Conservation (phyloP, 2,113 vertebrate genomes). For the Sitta europaea region DNA sequence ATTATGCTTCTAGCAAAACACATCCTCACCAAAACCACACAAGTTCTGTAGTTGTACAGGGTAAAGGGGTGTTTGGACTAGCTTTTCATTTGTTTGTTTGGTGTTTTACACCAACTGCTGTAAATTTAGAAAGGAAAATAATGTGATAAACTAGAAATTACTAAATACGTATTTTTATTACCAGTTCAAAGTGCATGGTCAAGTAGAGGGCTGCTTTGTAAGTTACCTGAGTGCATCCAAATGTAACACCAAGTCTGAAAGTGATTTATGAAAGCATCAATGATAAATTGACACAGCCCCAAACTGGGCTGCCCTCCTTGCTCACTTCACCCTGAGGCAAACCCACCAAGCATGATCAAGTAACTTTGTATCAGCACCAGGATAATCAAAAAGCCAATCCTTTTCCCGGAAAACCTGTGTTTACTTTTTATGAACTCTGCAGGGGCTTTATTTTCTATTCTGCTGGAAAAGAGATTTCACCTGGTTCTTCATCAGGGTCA, state of each 20-base stretch:
- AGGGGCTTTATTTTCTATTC: neutral
- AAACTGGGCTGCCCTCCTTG: neutral
- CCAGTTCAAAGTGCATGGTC: neutral
- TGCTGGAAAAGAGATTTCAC: neutral
- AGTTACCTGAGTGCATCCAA: neutral
- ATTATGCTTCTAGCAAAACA: slow-evolving; percentile 38
- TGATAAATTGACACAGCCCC: neutral
- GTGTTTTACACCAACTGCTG: neutral
- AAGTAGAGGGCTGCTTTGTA: neutral
- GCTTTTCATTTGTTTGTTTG: neutral
- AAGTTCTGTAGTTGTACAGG: neutral
- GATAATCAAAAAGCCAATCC: neutral
- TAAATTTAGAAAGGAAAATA: neutral
- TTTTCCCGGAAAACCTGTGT: neutral
- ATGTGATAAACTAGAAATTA: neutral
- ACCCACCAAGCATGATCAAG: accelerated
- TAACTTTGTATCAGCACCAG: accelerated
- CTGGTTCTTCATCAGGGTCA: neutral
- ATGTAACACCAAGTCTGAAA: neutral
- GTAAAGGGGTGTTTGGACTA: accelerated
- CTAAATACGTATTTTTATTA: neutral
- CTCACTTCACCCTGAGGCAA: neutral
- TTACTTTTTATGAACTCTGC: neutral
- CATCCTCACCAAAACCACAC: neutral
- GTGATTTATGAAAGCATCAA: neutral